A percentile compares a stretch with the other conserved stretches of the same genome.
These are phyloP conservation scores for Panorpa germanica DNA, from an alignment of 2,888 invertebrate species.

Conservation along the genomic window DNA sequence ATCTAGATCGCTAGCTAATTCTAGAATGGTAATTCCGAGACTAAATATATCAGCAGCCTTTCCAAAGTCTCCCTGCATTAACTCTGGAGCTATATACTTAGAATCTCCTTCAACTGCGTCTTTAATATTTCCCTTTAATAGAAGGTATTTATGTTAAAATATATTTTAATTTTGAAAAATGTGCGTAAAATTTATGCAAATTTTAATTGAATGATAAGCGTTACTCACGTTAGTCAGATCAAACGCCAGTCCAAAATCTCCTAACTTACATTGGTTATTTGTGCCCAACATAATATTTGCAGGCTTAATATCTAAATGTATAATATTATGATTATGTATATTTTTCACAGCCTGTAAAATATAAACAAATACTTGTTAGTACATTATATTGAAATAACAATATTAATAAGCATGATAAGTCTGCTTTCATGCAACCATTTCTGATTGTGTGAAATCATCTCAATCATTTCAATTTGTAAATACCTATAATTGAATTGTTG, in stretches of 20 bases:
- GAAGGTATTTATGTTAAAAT: no score
- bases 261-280: constrained; percentile 37
- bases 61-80: constrained; percentile 40
- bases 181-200: no score
- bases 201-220: no score
- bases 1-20: constrained; percentile 48
- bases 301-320: constrained; percentile 62
- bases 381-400: neutral
- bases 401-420: constrained; percentile 5
- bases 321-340: constrained; percentile 42
- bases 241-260: constrained; percentile 55
- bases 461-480: constrained; percentile 1
- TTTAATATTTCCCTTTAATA: constrained; percentile 26
- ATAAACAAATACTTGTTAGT: constrained; percentile 1
- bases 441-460: neutral
- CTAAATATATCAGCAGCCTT: constrained; percentile 58
- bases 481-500: neutral
- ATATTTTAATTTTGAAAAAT: constrained; percentile 5
- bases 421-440: neutral
- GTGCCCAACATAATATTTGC: constrained; percentile 55
- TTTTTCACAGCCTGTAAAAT: constrained; percentile 37
- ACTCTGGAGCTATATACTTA: constrained; percentile 54
- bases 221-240: constrained; percentile 31
- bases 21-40: constrained; percentile 51
- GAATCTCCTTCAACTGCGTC: constrained; percentile 53